Percentiles rank a stretch among this genome's conserved stretches.
phyloP scores from a whole-genome alignment of 2,113 vertebrate species.

The Deroptyus accipitrinus region DNA sequence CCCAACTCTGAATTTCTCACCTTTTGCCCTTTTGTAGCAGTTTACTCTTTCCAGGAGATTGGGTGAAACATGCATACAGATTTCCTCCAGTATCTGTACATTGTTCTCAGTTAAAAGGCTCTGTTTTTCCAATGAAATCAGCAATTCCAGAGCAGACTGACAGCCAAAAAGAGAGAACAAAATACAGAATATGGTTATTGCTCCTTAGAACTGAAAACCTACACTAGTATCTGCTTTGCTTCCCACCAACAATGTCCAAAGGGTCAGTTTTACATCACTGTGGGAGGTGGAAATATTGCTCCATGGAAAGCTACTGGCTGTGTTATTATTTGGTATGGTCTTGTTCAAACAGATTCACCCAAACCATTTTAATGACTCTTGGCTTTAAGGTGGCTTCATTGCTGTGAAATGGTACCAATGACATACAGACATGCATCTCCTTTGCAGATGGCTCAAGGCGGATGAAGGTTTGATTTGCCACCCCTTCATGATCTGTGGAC shows the following conservation, averaged over 20 bases:
- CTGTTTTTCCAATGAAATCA: slow-evolving; percentile 67
- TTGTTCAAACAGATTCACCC: background rate
- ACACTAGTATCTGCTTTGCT: background rate
- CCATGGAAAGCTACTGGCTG: background rate
- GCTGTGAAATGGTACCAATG: background rate
- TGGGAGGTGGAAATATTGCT: background rate
- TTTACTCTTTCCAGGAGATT: slow-evolving; percentile 46
- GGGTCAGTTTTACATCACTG: background rate
- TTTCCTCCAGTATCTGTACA: slow-evolving; percentile 29
- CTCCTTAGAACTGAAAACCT: background rate
- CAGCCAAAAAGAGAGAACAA: slow-evolving; percentile 1
- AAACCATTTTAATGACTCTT: background rate
- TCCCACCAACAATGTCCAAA: background rate
- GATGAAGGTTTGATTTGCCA: background rate
- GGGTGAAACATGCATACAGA: background rate
- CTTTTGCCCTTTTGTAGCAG: slow-evolving; percentile 56
- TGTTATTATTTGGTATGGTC: background rate
- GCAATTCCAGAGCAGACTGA: slow-evolving; percentile 68
- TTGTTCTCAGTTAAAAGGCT: slow-evolving; percentile 52
- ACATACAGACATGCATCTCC: background rate
- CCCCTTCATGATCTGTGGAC: background rate
- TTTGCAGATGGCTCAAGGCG: background rate
- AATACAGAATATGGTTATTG: background rate
- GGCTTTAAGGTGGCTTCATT: background rate
- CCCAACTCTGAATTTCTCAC: slow-evolving; percentile 35